Conservation (phyloP, 2,888 invertebrate species). For the Synanthedon vespiformis region DNA sequence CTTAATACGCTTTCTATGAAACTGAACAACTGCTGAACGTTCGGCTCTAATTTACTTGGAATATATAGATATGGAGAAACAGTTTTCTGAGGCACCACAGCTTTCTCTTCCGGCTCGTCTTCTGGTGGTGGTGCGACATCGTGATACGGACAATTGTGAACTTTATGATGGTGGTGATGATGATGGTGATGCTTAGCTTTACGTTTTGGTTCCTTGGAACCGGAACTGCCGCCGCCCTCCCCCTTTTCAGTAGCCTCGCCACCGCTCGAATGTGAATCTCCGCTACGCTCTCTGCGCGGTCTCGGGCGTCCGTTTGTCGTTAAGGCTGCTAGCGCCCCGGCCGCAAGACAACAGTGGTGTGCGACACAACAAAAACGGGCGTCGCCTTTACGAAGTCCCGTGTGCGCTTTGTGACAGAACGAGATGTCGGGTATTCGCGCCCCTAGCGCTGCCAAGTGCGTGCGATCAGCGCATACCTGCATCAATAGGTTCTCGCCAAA, state of each 20-base stretch:
- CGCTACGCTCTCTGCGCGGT: conserved; percentile 51
- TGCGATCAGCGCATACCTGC: conserved; percentile 80
- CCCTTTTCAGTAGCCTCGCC: conserved; percentile 55
- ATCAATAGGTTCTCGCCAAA: conserved; percentile 81
- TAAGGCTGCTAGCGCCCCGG: conserved; percentile 48
- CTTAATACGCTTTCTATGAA: conserved; percentile 84
- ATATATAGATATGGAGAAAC: conserved; percentile 66
- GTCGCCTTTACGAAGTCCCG: conserved; percentile 51
- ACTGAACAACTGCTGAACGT: conserved; percentile 84
- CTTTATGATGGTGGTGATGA: conserved; percentile 50
- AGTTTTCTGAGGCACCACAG: conserved; percentile 49
- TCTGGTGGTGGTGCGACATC: conserved; percentile 45
- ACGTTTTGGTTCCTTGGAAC: conserved; percentile 36
- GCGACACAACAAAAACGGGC: conserved; percentile 62
- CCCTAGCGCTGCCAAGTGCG: conserved; percentile 60
- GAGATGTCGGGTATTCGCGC: conserved; percentile 61
- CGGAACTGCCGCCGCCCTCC: conserved; percentile 33
- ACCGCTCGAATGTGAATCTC: conserved; percentile 62
- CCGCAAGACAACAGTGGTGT: conserved; percentile 63
- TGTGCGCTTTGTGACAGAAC: conserved; percentile 61
- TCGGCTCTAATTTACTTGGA: conserved; percentile 75
- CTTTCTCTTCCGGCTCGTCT: conserved; percentile 40
- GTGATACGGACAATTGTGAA: conserved; percentile 59
- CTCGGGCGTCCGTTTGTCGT: conserved; percentile 46
- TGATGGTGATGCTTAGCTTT: conserved; percentile 51